Evolutionary conservation across 2,888 invertebrate species (phyloP), one percentile per base, ranked within the genome.

Genomic region (Galerucella calmariensis): DNA sequence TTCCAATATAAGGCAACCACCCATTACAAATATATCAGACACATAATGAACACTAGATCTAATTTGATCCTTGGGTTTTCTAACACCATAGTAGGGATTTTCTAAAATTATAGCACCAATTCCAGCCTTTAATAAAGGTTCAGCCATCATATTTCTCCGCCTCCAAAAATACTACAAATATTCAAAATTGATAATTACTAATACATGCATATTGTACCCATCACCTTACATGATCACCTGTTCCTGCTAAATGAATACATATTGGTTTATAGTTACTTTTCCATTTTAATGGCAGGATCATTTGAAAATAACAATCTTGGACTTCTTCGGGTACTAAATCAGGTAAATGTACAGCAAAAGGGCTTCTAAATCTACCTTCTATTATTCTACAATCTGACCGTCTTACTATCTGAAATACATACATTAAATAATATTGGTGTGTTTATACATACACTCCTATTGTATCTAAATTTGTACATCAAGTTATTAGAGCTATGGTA

Each of bases 1-100:
- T 89, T 99, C 99, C 82, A 98, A 90, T 78, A 99, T 95, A 75
- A 99, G 89, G 84, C 98, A 97, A 61, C 97, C 98, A 73, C 99
- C 99, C 99, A 99, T 99, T 79, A 99, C 96, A 90, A 99, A 98
- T 85, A 99, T 94, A 87, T 99, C 99, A 24, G 97, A 96, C 4
- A 99, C 98, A 89, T 98, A 95, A 86, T 95, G 95, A 68, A 99
- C 91, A 82, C 95, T 94, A 1, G 98, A 98, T 51, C 97, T 93
- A 75, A 92, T 88, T 91, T 97, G 97, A 85, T 94, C 92, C 79
- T 92, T 92, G 0, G 97, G 97, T 88, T 97, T 97, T 78, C 97
- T 90, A 1, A 92, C 87, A 48, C 97, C 97, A 88, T 97, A 97
- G 88, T 96, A 99, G 11, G 99, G 99, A 88, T 99, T 99, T 89